These are phyloP conservation scores for Neogobius melanostomus DNA, from an alignment of 2,113 vertebrate species.

Conservation along the genomic window DNA sequence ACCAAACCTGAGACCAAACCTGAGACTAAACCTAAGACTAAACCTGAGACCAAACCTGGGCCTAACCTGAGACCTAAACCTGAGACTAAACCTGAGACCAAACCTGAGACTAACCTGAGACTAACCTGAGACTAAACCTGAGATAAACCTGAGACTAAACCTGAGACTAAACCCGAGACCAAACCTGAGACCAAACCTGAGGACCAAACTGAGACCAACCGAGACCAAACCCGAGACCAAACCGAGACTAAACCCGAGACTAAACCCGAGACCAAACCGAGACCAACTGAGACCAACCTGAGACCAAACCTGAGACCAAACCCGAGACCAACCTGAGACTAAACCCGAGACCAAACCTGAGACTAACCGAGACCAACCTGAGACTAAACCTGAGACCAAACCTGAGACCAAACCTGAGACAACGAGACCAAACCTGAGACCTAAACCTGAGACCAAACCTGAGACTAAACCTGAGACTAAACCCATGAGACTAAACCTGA, in stretches of 20 bases:
- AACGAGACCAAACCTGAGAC: neutral
- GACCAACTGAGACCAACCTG: neutral
- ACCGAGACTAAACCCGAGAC: no score
- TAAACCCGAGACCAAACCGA: neutral
- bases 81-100: no score
- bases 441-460: neutral
- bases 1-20: no score
- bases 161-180: no score
- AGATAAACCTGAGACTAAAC: no score
- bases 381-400: neutral
- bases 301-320: neutral
- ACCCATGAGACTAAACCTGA: no score
- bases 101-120: no score
- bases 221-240: neutral
- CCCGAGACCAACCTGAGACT: neutral
- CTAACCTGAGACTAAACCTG: no score
- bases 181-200: neutral
- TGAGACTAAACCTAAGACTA: no score
- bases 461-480: no score
- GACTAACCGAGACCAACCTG: neutral
- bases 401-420: neutral
- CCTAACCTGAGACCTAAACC: no score
- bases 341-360: neutral
- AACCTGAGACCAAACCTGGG: no score
- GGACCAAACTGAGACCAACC: neutral